Percentiles rank a stretch among this genome's conserved stretches.
Conservation (phyloP, 2,113 vertebrate species). For the Python bivittatus region DNA sequence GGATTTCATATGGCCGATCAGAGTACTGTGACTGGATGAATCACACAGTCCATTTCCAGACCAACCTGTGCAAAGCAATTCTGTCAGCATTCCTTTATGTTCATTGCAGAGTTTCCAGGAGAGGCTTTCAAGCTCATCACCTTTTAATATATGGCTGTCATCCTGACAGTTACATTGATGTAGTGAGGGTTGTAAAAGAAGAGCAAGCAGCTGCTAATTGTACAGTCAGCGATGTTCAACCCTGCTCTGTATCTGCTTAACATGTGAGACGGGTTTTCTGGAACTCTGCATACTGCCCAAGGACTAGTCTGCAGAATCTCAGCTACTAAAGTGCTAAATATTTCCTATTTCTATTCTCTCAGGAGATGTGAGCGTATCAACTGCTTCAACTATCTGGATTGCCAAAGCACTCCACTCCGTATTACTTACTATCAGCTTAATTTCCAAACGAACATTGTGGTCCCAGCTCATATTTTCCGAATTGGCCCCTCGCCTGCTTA, state of each 20-base stretch:
- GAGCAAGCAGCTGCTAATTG: background rate
- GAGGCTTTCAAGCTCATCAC: accelerated
- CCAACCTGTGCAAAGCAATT: background rate
- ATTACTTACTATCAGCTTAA: constrained; percentile 92
- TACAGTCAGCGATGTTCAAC: background rate
- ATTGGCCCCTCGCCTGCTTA: constrained; percentile 89
- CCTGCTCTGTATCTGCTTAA: background rate
- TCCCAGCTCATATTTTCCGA: constrained; percentile 90
- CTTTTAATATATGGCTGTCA: background rate
- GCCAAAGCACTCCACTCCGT: constrained; percentile 81
- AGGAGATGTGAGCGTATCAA: constrained; percentile 87
- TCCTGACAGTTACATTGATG: background rate
- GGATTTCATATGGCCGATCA: background rate
- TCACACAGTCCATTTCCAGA: background rate
- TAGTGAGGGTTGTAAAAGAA: background rate
- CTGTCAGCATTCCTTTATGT: background rate
- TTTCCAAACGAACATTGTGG: constrained; percentile 87
- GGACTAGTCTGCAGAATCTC: accelerated
- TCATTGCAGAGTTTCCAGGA: background rate
- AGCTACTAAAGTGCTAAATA: background rate
- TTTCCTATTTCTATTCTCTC: constrained; percentile 5
- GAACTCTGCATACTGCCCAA: background rate
- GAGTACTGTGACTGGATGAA: background rate
- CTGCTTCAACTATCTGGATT: constrained; percentile 85
- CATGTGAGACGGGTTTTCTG: background rate